A percentile compares a stretch with the other conserved stretches of the same genome.
Evolutionary conservation across 2,888 invertebrate genomes (phyloP).

Genomic region (Ophioninae sp.): DNA sequence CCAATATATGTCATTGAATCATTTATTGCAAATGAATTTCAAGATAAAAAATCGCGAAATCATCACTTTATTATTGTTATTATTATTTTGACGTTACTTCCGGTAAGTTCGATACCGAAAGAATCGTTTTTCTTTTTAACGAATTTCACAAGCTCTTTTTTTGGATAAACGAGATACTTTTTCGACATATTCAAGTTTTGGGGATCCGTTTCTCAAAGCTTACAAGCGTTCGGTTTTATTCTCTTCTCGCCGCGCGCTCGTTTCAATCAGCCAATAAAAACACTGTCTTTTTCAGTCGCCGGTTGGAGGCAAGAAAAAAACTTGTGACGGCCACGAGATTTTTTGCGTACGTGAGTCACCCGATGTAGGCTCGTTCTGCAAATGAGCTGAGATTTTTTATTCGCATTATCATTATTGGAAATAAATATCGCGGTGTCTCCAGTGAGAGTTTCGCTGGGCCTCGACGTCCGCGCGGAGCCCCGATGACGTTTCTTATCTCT

Average conservation of each 20-base stretch:
- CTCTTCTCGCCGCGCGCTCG: conserved; percentile 8
- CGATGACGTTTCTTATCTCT: not conserved
- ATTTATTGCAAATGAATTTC: too few relatives aligned
- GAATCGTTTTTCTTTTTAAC: too few relatives aligned
- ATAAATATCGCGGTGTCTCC: not conserved
- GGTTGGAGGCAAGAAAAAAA: conserved; percentile 1
- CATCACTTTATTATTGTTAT: too few relatives aligned
- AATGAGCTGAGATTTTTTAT: not conserved
- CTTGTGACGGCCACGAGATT: not conserved
- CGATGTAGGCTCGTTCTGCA: not conserved
- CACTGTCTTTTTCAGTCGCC: conserved; percentile 10
- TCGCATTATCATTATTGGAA: not conserved
- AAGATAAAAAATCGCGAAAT: too few relatives aligned
- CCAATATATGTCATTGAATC: not conserved
- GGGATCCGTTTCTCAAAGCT: conserved; percentile 29
- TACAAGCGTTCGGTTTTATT: conserved; percentile 31
- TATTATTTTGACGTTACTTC: too few relatives aligned
- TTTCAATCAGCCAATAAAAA: not conserved
- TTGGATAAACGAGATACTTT: too few relatives aligned
- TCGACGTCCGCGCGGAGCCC: not conserved
- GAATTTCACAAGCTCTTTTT: too few relatives aligned
- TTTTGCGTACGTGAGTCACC: conserved; percentile 1
- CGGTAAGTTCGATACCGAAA: too few relatives aligned
- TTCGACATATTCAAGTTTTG: too few relatives aligned
- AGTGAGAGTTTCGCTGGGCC: not conserved